These are phyloP conservation scores for Eulemur rufifrons DNA, from an alignment of 2,113 vertebrate genomes.

Conservation along the genomic window DNA sequence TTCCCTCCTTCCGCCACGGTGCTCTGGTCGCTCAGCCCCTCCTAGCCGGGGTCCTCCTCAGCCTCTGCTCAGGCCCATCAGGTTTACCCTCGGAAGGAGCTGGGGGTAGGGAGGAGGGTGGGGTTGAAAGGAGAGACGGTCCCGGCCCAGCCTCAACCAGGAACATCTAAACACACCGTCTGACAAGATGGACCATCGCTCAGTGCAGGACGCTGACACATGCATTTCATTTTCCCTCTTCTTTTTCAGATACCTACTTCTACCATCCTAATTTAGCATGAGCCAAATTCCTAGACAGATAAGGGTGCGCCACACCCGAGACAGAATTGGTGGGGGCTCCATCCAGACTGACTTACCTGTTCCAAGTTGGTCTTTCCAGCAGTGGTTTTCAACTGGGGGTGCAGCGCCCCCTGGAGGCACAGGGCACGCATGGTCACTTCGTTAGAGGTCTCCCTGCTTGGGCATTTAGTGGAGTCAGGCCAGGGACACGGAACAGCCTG, in stretches of 20 bases:
- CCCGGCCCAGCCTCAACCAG: not conserved
- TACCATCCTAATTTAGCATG: not conserved
- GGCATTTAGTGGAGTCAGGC: not conserved
- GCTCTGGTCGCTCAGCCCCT: not conserved
- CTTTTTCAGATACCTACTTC: not conserved
- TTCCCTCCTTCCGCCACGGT: too few relatives aligned
- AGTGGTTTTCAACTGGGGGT: not conserved
- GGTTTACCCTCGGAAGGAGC: not conserved
- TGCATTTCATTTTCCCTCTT: not conserved
- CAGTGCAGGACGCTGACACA: not conserved
- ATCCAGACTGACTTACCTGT: not conserved
- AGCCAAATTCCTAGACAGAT: not conserved
- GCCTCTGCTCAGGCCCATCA: not conserved
- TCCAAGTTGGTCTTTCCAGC: not conserved
- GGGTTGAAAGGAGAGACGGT: not conserved
- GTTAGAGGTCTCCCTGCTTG: not conserved
- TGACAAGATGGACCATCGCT: not conserved
- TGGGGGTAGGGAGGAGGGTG: too few relatives aligned
- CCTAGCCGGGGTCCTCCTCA: not conserved
- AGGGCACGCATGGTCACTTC: not conserved
- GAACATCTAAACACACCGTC: not conserved
- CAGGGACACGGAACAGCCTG: not conserved
- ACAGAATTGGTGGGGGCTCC: not conserved
- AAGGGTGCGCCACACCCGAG: not conserved
- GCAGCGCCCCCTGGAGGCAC: slow-evolving; percentile 48